Percentiles rank a stretch among this genome's conserved stretches.
These are phyloP conservation scores for Drosophila ogumai DNA, from an alignment of 1,140 invertebrate genomes.

Conservation along the genomic window DNA sequence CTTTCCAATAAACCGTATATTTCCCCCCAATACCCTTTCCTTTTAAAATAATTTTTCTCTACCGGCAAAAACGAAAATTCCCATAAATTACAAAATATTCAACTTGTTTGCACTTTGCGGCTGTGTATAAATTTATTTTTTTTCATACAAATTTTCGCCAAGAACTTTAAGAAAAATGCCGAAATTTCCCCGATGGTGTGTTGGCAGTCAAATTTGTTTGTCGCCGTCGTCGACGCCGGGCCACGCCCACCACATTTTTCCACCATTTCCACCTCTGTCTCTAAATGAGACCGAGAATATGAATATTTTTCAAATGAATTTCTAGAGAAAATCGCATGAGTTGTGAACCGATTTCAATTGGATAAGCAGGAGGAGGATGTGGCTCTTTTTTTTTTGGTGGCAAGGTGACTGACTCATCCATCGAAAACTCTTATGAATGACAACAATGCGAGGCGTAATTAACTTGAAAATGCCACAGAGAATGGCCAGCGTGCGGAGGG, in stretches of 20 bases:
- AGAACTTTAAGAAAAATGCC: conserved; percentile 16
- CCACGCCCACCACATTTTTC: conserved; percentile 63
- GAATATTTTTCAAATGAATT: conserved; percentile 61
- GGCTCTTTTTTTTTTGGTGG: conserved; percentile 19
- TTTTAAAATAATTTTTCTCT: conserved; percentile 30
- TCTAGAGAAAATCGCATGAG: conserved; percentile 65
- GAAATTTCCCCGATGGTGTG: conserved; percentile 30
- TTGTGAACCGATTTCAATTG: conserved; percentile 48
- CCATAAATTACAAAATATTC: conserved; percentile 76
- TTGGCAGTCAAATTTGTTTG: conserved; percentile 73
- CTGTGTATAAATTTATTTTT: conserved; percentile 16
- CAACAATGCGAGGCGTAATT: conserved; percentile 75
- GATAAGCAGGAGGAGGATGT: conserved; percentile 2
- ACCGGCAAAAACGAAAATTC: conserved; percentile 36
- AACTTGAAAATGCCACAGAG: conserved; percentile 61
- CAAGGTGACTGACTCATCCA: conserved; percentile 53
- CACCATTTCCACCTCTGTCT: conserved; percentile 20
- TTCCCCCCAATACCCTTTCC: not conserved
- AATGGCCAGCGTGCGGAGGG: conserved; percentile 42
- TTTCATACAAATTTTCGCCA: conserved; percentile 21
- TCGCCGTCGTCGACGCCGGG: conserved; percentile 58
- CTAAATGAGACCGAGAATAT: conserved; percentile 32
- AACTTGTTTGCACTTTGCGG: conserved; percentile 77
- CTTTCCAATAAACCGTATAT: not conserved
- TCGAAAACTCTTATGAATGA: conserved; percentile 64